Conservation (phyloP, 2,888 invertebrate species). For the Flabesymbios commensalis region DNA sequence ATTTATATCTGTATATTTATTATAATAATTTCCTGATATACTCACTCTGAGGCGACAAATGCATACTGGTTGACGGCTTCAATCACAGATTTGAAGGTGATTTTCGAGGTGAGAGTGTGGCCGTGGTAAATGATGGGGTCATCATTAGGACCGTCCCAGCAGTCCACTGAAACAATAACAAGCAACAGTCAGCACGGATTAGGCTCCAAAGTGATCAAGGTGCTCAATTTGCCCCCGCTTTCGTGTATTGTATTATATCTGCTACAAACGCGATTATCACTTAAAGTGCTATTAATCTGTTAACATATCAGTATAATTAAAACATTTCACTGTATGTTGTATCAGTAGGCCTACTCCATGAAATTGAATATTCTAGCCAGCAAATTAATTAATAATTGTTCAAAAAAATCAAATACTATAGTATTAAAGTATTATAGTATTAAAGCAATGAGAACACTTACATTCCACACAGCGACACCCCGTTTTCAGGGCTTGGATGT, state of each 20-base stretch:
- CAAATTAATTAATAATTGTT: too few species aligned
- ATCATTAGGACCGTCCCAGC: constrained; percentile 65
- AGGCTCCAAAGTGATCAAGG: not conserved
- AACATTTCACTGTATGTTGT: not conserved
- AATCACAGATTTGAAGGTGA: constrained; percentile 62
- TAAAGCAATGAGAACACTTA: too few species aligned
- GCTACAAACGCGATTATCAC: not conserved
- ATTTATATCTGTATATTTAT: too few species aligned
- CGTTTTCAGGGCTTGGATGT: constrained; percentile 63
- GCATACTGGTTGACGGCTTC: constrained; percentile 64
- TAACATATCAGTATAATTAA: not conserved
- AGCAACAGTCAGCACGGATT: too few species aligned
- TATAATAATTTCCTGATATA: constrained; percentile 2
- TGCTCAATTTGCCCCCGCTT: not conserved
- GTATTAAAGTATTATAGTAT: too few species aligned
- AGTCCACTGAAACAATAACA: constrained; percentile 63
- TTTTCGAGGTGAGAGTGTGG: constrained; percentile 65
- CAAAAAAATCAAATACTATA: too few species aligned
- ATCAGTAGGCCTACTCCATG: too few species aligned
- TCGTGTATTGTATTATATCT: not conserved
- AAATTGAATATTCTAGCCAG: too few species aligned
- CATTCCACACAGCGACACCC: constrained; percentile 67
- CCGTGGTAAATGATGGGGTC: constrained; percentile 66
- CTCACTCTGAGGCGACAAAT: constrained; percentile 60
- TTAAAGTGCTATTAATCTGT: not conserved